Base-by-base conservation (phyloP, 92 coral and sea anemone genomes). In the Parazoanthus darwini region DNA sequence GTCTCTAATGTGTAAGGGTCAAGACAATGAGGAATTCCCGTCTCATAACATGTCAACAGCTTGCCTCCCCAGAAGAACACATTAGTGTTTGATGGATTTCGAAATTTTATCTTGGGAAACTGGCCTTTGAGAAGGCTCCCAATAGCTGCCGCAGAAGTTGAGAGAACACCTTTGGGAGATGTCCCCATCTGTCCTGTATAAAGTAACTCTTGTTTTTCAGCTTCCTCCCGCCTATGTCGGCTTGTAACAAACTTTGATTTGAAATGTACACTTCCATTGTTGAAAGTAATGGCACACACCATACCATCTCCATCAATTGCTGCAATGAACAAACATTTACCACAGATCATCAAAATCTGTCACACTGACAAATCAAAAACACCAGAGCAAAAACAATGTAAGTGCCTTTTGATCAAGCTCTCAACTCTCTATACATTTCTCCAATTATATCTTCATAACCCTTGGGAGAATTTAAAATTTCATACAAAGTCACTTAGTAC, bases 251-350 rank as follows among this genome's bases (percentile, higher is more conserved):
- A 95, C 81, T 92, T 95, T 68, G 98, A 95, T 88, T 81, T 92
- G 86, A 95, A 95, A 54, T 93, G 98, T 16, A 90, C 98, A 9
- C 84, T 82, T 11, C 98, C 98, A 90, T 95, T 90, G 79, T 89
- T 91, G 77, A 95, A 93, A 11, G 98, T 91, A 66, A 95, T 33
- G 3, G 98, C 98, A 92, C 98, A 95, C 22, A 95, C 92, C 98
- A 95, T 95, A 38, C 98, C 98, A 91, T 95, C 98, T 6, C 98
- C 98, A 88, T 95, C 98, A 88, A 95, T 95, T 65, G 98, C 98
- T 94, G 33, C 10, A 50, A 88, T 8, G 13, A 67, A 23, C 51
- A 74, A 39, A 29, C 39, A 87, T 56, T 70, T 70, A 37, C 16
- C 33, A 88, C 10, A 16, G 26, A 58, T 50, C 37, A 79, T 54